Base-by-base conservation (phyloP, 2,888 invertebrate species). In the Agonum fuliginosum region DNA sequence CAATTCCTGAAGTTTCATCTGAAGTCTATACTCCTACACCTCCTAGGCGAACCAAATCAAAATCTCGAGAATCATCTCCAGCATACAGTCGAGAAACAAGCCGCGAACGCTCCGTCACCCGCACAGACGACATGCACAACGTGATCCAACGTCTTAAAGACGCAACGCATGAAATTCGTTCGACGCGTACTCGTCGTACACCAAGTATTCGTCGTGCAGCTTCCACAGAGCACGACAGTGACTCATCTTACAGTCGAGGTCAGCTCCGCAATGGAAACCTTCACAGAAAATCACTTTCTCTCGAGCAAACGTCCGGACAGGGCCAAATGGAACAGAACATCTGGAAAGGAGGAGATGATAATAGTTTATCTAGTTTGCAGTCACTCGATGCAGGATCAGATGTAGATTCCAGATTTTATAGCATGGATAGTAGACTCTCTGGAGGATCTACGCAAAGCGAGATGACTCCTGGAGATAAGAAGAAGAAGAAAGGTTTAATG, bases 371-470 rank as follows among this genome's bases (percentile, higher is more conserved):
- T 0, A 96, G 96, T 78, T 89, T 96, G 86, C 94, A 94, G 82
- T 95, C 95, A 0, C 86, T 94, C 78, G 93, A 93, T 82, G 91
- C 91, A 0, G 91, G 91, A 78, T 85, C 89, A 34, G 87, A 87
- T 75, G 82, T 84, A 46, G 93, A 93, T 80, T 87, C 88, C 14
- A 87, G 91, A 71, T 95, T 95, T 84, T 90, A 92, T 46, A 95
- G 95, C 84, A 89, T 95, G 67, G 95, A 96, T 85, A 95, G 94
- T 82, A 92, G 95, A 46, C 87, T 96, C 81, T 96, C 96, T 0
- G 93, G 93, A 48, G 94, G 94, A 8, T 96, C 96, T 0, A 94
- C 94, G 0, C 95, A 95, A 86, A 95, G 96, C 85, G 96, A 96
- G 83, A 90, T 92, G 80, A 86, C 93, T 77, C 91, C 93, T 1